phyloP scores from a whole-genome alignment of 2,113 vertebrate species.

The Takifugu bimaculatus region DNA sequence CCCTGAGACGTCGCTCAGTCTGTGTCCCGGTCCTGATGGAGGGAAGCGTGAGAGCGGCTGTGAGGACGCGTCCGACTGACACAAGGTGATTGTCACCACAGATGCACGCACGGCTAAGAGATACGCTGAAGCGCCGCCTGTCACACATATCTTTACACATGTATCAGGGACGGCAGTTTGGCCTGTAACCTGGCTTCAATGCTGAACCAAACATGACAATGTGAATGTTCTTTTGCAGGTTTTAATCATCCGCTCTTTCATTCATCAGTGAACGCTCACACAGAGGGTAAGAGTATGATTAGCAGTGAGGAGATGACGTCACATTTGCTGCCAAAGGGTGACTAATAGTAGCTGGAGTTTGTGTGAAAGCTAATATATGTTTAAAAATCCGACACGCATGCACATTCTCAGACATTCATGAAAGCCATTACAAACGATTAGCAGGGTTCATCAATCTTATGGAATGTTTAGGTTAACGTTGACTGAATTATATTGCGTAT shows the following conservation, averaged over 20 bases:
- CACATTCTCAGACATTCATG: background rate
- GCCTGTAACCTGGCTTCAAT: background rate
- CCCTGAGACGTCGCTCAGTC: slow-evolving; percentile 83
- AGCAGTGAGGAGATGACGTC: background rate
- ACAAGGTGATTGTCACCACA: slow-evolving; percentile 6
- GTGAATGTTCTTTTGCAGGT: background rate
- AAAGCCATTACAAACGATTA: too few relatives aligned
- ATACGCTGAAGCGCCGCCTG: slow-evolving; percentile 25
- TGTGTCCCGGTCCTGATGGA: slow-evolving; percentile 79
- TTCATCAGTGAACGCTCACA: too few relatives aligned
- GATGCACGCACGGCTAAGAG: slow-evolving; percentile 20
- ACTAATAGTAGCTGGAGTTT: background rate
- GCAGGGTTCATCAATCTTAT: too few relatives aligned
- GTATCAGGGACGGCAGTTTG: background rate
- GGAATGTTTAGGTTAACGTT: background rate
- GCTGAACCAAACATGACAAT: slow-evolving; percentile 1
- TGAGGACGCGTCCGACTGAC: slow-evolving; percentile 6
- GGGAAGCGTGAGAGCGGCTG: slow-evolving; percentile 4
- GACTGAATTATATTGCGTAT: slow-evolving; percentile 4
- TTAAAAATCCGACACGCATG: background rate
- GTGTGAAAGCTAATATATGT: background rate
- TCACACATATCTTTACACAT: slow-evolving; percentile 10
- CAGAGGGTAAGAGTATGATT: too few relatives aligned
- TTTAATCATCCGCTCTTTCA: too few relatives aligned
- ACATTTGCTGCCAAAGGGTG: background rate